Conservation (phyloP, 2,113 vertebrate genomes). For the Saguinus midas region DNA sequence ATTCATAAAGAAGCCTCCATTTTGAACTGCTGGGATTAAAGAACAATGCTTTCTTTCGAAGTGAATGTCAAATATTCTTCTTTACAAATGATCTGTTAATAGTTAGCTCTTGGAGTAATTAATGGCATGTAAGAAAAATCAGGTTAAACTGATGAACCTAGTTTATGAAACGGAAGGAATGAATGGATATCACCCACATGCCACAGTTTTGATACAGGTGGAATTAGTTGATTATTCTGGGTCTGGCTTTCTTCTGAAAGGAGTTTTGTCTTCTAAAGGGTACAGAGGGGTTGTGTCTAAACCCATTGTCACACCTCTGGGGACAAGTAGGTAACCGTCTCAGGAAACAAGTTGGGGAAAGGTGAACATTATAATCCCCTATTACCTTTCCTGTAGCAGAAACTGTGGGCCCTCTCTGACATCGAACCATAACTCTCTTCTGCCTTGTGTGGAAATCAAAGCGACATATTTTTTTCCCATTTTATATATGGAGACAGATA, state of each 20-base stretch:
- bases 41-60: not conserved
- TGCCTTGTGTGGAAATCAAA: constrained; percentile 29
- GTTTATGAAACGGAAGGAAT: not conserved
- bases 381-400: not conserved
- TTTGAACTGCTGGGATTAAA: not conserved
- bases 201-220: not conserved
- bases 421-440: not conserved
- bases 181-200: not conserved
- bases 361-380: not conserved
- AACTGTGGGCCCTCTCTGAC: not conserved
- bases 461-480: not conserved
- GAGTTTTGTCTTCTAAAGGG: not conserved
- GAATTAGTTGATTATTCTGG: not conserved
- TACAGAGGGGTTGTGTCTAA: not conserved
- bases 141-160: not conserved
- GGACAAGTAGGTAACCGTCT: not conserved
- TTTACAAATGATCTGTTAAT: not conserved
- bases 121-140: not conserved
- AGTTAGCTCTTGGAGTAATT: not conserved
- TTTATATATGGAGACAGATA: constrained; percentile 34
- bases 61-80: not conserved
- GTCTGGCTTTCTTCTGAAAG: constrained; percentile 19
- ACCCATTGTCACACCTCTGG: not conserved
- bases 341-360: not conserved
- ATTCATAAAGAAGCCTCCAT: not conserved